Base-by-base conservation (phyloP, 2,113 vertebrate species). In the Calyptomena viridis region DNA sequence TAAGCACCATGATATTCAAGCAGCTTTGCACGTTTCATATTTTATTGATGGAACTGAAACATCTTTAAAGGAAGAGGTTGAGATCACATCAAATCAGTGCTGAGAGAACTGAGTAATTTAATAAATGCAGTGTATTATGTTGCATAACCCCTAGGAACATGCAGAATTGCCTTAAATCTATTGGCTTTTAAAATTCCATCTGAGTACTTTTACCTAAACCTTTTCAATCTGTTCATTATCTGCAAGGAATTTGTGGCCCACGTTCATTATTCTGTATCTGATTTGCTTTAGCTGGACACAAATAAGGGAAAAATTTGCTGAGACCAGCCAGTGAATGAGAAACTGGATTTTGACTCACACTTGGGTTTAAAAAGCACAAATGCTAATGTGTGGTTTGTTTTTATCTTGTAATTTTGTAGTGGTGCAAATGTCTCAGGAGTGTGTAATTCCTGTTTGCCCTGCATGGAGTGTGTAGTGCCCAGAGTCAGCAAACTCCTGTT, bases 151-250 rank as follows among this genome's bases (percentile, higher is more conserved):
- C 3, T 2, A 67, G 84, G 59, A 95, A 25, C 35, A 4, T 19
- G 50, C 67, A 50, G 76, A 30, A 76, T 56, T 86, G 88, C 79
- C 69, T 77, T 63, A 16, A 52, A 83, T 71, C 59, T 81, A 1
- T 67, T 77, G 80, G 67, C 44, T 95, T 95, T 88, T 80, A 63
- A 33, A 66, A 93, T 76, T 80, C 46, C 64, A 86, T 71, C 84
- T 17, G 68, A 77, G 23, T 30, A 30, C 68, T 90, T 83, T 25
- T 47, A 50, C 27, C 77, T 67, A 35, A 94, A 78, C 40, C 35
- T 74, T 80, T 63, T 39, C 60, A 63, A 33, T 63, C 79, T 62
- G 18, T 47, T 90, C 53, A 19, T 89, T 68, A 35, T 50, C 62
- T 91, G 73, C n/a, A 14, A 42, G 52, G 60, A 95, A 39, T 88